Evolutionary conservation across 2,888 invertebrate species (phyloP).

Genomic region (Argyra leucocephala): DNA sequence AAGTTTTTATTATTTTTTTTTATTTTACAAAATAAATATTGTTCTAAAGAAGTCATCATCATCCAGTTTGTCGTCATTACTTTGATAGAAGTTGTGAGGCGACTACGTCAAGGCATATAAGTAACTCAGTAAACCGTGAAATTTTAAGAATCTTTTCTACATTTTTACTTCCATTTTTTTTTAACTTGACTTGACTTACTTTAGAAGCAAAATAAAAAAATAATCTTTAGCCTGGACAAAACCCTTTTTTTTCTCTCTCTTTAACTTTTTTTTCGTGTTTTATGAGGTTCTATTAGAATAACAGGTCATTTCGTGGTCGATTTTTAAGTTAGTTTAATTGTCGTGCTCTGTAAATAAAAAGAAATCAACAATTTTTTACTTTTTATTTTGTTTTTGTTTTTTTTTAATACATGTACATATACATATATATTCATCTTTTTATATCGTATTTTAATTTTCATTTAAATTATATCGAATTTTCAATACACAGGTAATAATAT

Average conservation of each 20-base stretch:
- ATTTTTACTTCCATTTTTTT: too few species aligned
- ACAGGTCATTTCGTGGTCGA: not conserved
- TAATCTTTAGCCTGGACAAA: not conserved
- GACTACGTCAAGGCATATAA: slow-evolving; percentile 18
- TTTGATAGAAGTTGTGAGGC: not conserved
- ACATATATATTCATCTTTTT: not conserved
- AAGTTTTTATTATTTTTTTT: too few species aligned
- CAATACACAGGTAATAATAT: too few species aligned
- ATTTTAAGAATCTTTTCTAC: slow-evolving; percentile 14
- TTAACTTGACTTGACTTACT: too few species aligned
- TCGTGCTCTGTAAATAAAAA: not conserved
- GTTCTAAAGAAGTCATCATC: too few species aligned
- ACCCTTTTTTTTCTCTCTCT: not conserved
- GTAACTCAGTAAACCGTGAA: slow-evolving; percentile 19
- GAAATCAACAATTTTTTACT: too few species aligned
- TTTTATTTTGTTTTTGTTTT: too few species aligned
- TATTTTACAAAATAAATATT: too few species aligned
- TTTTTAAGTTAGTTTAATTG: not conserved
- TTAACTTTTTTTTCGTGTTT: too few species aligned
- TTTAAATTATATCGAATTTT: too few species aligned
- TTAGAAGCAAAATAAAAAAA: not conserved
- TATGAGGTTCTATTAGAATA: not conserved
- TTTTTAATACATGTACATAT: not conserved
- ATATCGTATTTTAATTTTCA: too few species aligned
- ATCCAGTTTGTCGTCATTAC: too few species aligned